phyloP scores from a whole-genome alignment of 2,797 vertebrate genomes.

The Artibeus lituratus region DNA sequence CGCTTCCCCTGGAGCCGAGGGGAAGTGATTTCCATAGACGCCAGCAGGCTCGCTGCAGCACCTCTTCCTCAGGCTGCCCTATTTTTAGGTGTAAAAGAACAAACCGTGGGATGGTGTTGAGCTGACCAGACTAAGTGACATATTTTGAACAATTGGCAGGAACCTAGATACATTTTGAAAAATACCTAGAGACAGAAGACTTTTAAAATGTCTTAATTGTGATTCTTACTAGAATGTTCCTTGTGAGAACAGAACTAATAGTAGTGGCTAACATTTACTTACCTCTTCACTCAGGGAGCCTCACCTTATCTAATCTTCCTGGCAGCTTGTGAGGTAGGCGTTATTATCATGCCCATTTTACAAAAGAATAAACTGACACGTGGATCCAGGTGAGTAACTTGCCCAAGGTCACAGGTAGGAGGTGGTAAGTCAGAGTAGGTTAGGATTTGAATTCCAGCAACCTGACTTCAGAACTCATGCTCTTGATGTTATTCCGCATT shows the following conservation, averaged over 20 bases:
- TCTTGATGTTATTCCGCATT: not conserved
- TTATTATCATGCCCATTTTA: not conserved
- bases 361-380: not conserved
- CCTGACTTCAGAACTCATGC: not conserved
- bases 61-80: conserved; percentile 72
- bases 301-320: not conserved
- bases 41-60: conserved; percentile 44
- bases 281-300: not conserved
- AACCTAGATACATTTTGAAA: not conserved
- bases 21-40: conserved; percentile 73
- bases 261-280: not conserved
- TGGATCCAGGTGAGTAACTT: not conserved
- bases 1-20: conserved; percentile 65
- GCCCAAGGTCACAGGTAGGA: not conserved
- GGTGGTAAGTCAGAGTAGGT: not conserved
- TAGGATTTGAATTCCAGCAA: not conserved
- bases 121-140: not conserved
- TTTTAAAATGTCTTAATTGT: not conserved
- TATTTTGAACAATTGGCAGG: not conserved
- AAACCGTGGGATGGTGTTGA: not conserved
- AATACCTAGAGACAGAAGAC: not conserved
- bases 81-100: conserved; percentile 68
- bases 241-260: not conserved
- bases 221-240: not conserved
- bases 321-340: not conserved